These are phyloP conservation scores for Siniperca knerii DNA, from an alignment of 2,113 vertebrate species.

Conservation along the genomic window DNA sequence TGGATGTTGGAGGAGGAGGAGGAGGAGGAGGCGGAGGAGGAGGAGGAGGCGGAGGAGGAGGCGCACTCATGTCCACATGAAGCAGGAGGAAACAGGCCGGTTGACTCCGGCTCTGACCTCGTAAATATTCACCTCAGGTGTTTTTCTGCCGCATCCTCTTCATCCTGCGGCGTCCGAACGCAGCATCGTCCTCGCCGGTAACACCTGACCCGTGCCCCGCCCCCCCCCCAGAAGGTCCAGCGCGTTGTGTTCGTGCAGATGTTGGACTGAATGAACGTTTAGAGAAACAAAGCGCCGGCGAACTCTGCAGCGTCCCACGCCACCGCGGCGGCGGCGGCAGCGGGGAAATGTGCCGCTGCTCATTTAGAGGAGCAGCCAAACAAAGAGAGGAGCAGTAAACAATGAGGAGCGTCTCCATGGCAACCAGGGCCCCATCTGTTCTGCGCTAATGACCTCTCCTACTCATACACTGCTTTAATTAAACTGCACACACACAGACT, in stretches of 20 bases:
- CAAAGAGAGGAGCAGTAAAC: conserved; percentile 71
- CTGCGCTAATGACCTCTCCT: conserved; percentile 80
- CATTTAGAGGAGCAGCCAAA: conserved; percentile 53
- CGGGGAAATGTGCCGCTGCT: conserved; percentile 40
- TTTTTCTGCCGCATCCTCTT: conserved; percentile 34
- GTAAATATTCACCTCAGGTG: conserved; percentile 55
- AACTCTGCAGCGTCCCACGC: conserved; percentile 16
- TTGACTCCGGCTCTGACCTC: conserved; percentile 61
- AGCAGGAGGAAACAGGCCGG: conserved; percentile 22
- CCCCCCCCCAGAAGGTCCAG: not conserved
- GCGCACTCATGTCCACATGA: conserved; percentile 12
- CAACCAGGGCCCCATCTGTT: conserved; percentile 81
- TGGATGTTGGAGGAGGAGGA: conserved; percentile 65
- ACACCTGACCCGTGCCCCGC: too few relatives aligned
- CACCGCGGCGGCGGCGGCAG: not conserved
- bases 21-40: not conserved
- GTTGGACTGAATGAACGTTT: conserved; percentile 37
- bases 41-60: conserved; percentile 43
- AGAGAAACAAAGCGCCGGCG: conserved; percentile 34
- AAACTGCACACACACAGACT: conserved; percentile 43
- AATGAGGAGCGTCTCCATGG: conserved; percentile 65
- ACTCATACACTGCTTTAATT: conserved; percentile 77
- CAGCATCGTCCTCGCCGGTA: not conserved
- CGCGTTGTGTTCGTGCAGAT: conserved; percentile 43
- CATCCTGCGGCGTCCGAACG: conserved; percentile 39